These are phyloP conservation scores for Eudyptes chrysolophus DNA, from an alignment of 2,113 vertebrate genomes.

Conservation along the genomic window DNA sequence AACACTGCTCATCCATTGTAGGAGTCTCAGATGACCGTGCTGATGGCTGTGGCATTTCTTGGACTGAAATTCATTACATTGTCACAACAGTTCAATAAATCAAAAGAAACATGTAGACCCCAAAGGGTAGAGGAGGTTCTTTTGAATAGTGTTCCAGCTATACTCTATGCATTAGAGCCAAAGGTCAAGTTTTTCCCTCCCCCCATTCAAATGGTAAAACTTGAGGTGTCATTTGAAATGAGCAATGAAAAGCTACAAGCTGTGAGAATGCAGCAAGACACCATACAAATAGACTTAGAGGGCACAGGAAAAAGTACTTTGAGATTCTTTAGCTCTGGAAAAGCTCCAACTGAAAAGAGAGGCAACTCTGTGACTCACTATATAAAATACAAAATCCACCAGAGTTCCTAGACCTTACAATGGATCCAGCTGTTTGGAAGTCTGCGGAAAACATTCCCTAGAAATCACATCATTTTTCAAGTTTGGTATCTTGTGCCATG, in stretches of 20 bases:
- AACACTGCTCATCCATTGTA: not conserved
- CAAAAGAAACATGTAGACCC: conserved; percentile 12
- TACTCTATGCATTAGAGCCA: not conserved
- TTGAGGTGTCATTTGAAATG: not conserved
- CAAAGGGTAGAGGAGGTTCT: conserved; percentile 6
- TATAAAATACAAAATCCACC: not conserved
- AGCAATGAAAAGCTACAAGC: not conserved
- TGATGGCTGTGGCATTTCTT: conserved; percentile 30
- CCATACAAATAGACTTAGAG: not conserved
- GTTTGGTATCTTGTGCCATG: not conserved
- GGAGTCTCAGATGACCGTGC: not conserved
- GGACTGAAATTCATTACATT: conserved; percentile 21
- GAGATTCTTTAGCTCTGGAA: not conserved
- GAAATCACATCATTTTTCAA: not conserved
- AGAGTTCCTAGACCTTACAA: not conserved
- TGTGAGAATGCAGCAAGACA: not conserved
- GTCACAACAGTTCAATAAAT: conserved; percentile 52
- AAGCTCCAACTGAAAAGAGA: not conserved
- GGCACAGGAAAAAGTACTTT: not conserved
- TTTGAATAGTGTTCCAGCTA: not conserved
- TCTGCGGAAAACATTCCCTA: not conserved
- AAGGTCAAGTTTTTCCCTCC: not conserved
- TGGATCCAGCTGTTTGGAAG: not conserved
- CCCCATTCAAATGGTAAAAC: not conserved
- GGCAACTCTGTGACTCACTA: not conserved